Evolutionary conservation across 2,888 invertebrate species (phyloP), one percentile per base, ranked within the genome.

Genomic region (Boloria selene): DNA sequence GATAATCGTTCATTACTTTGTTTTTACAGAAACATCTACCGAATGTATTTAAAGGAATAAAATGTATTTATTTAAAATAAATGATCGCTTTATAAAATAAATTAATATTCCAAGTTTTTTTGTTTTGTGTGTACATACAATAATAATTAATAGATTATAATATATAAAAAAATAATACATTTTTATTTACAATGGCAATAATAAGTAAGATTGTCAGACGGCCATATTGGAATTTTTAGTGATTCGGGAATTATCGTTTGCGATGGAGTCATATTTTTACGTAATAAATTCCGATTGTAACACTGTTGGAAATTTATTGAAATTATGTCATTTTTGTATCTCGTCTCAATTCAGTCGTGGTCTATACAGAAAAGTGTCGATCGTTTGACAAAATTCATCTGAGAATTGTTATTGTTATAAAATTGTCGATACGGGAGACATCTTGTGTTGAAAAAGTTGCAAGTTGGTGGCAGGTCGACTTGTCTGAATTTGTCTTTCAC

Each of bases 261-360:
- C 93, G 82, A 93, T 93, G 93, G 93, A 92, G 92, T 91, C 90
- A 82, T 82, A 90, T 84, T 91, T 89, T 92, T 87, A 83, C 87
- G 81, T 85, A 86, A 84, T 88, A 84, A 90, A 86, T 85, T 90
- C 87, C 83, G 86, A 87, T 84, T 81, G 80, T 85, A 86, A 81
- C 85, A 87, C 86, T 80, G 83, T 87, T 88, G 91, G 83, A 82
- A 86, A 84, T 86, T 87, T 86, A 82, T 87, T 87, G 85, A 90
- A 90, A 90, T 90, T 88, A 92, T 92, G 91, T 90, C 87, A 88
- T 87, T 88, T 87, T 85, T 85, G 80, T 79, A 85, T 83, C 77
- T 85, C 86, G 84, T 86, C 85, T 85, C 89, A 85, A 81, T 87
- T 83, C 78, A 83, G 81, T 83, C 85, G 85, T 81, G 85, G 83